Evolutionary conservation across 2,888 invertebrate genomes (phyloP), one percentile per base, ranked within the genome.

Genomic region (Fissipunctia ypsillon): DNA sequence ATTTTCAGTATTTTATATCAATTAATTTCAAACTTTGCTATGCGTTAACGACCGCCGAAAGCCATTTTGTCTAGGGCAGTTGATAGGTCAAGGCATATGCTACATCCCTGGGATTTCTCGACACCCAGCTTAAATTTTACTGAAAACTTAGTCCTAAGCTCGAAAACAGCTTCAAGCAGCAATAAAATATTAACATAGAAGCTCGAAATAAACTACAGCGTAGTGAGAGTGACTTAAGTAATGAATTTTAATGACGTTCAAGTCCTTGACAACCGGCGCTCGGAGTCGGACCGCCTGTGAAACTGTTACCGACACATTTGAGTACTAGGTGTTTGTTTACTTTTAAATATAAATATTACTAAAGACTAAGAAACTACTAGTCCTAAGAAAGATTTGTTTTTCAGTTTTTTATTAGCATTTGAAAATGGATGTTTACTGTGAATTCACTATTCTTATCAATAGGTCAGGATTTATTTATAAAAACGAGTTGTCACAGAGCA

Each of bases 181-280:
- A n/a, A 64, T 14, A 64, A 65, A 64, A 65, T 69, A 59, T 71
- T 72, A 64, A 61, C 28, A 70, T 50, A 54, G 52, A 61, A 69
- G 50, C 50, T 71, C 35, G 52, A 68, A 65, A 72, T 81, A 63
- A 80, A 56, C 50, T 65, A 69, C 70, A 70, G 67, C 72, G 14
- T n/a, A 64, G 50, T 70, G 67, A 69, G 69, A 69, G 64, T 68
- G 78, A 78, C 72, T 81, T 83, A 31, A 73, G 12, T 76, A 78
- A 83, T 83, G 74, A 81, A 80, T 83, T 80, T 83, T 78, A 83
- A 83, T 74, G 73, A 70, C 48, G n/a, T 48, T 50, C 31, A 66
- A 83, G 74, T 78, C 78, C 81, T 78, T 78, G 78, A 78, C 69
- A 78, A 64, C 69, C 12, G 61, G 60, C 59, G 64, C 56, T 68